Conservation (phyloP, 37 sponge, comb jelly and placozoan species). For the Ephydatia muelleri region DNA sequence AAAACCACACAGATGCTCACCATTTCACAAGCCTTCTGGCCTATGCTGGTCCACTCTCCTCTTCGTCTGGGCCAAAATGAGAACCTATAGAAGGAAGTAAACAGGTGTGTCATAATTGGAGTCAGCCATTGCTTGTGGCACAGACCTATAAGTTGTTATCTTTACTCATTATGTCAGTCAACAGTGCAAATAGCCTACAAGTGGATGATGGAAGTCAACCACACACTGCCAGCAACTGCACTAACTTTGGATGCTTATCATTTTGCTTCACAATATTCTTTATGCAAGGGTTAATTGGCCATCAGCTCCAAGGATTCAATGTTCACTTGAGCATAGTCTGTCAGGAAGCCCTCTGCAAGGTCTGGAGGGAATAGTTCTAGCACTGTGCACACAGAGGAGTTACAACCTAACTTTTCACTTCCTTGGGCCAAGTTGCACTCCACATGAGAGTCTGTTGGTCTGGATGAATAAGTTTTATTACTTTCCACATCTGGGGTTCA, state of each 20-base stretch:
- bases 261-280: slow-evolving; percentile 92
- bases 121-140: too few relatives aligned
- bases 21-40: neutral
- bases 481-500: slow-evolving; percentile 94
- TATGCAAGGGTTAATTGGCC: slow-evolving; percentile 97
- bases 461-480: slow-evolving; percentile 88
- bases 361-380: slow-evolving; percentile 17
- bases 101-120: too few relatives aligned
- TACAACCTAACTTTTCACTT: slow-evolving; percentile 75
- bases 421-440: slow-evolving; percentile 99
- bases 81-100: too few relatives aligned
- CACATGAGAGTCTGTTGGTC: slow-evolving; percentile 97
- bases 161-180: too few relatives aligned
- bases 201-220: too few relatives aligned
- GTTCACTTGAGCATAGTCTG: slow-evolving; percentile 91
- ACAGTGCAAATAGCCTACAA: too few relatives aligned
- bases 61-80: neutral
- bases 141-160: too few relatives aligned
- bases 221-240: too few relatives aligned
- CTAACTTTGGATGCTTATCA: slow-evolving; percentile 82
- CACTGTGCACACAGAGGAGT: neutral
- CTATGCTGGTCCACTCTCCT: neutral
- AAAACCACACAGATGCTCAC: neutral
- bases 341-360: slow-evolving; percentile 91
- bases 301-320: slow-evolving; percentile 88